Evolutionary conservation across 2,797 vertebrate species (phyloP), one percentile per base, ranked within the genome.

Genomic region (Sebastes ruberrimus): DNA sequence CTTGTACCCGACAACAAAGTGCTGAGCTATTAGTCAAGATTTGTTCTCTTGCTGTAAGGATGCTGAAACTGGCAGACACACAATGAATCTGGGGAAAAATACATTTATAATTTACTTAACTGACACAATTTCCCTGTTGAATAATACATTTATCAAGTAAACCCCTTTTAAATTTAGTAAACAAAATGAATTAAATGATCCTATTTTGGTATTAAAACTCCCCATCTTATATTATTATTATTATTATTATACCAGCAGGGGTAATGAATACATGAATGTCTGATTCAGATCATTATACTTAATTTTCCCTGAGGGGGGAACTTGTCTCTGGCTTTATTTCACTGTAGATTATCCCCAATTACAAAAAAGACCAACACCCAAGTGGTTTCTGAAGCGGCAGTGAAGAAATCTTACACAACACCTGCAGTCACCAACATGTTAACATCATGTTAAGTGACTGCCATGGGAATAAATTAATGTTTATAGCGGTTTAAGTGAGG

Each of bases 1-100:
- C 55, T 78, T 85, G 63, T 46, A 84, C 75, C 55, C 22, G 23
- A 82, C 76, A 86, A 86, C 79, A 88, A 74, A 80, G 76, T 83
- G 57, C 72, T n/a, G 11, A 74, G 76, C 33, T 72, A 71, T 77
- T 82, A 83, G 75, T 81, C 75, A 81, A 89, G 78, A 84, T 75
- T 9, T 69, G 57, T 71, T 71, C 38, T 53, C 23, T n/a, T 66
- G 68, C 78, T 77, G 59, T 78, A 82, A 79, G 72, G 52, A 78
- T 77, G 7, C 27, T 71, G 42, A 75, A 38, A 81, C 38, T 76
- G 71, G 71, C 76, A 76, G 69, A 3, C 11, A 53, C 42, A 63
- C 74, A 82, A 65, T 68, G 28, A 72, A 20, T 38, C 46, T 49
- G 27, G 46, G 18, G 18, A 64, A 59, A 55, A 64, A 14, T 4